Base-by-base conservation (phyloP, 30 jellyfish, hydroid and myxozoan genomes). In the Clytia hemisphaerica region DNA sequence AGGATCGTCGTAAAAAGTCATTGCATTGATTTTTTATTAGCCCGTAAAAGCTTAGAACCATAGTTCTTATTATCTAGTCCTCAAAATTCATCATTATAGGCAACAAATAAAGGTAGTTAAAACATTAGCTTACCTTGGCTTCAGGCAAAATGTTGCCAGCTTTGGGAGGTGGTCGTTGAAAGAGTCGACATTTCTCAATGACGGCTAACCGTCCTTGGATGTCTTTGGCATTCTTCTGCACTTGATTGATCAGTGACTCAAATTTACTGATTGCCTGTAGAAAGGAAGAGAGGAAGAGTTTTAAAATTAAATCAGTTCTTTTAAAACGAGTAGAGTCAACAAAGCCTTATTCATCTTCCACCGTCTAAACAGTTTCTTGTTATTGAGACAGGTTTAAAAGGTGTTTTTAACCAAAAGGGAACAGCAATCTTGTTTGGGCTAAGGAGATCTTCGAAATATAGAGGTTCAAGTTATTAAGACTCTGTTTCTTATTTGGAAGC, bases 191-290 rank as follows among this genome's bases (percentile, higher is more conserved):
- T 40, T 62, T 75, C 68, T 82, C 94, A 35, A 89, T 64, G 0
- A 80, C 92, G 22, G 78, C 65, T 30, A 89, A 69, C 55, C 98
- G 45, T 29, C 54, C 69, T 73, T 62, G 70, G 42, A 89, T 89
- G 49, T 89, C 98, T 31, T 82, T 81, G 47, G 95, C 95, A 82
- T 82, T 89, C 62, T 89, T 89, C 68, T 89, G 98, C 1, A 89
- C 95, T 72, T 89, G 98, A 40, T 82, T 89, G 74, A 81, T 74
- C 70, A 89, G 63, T 4, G 95, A 82, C 58, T 89, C 98, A 38
- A 80, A 73, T 36, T 89, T 89, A 59, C 85, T 58, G 47, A 89
- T 89, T 4, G 98, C 98, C 92, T 85, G 70, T n/a, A n/a, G n/a
- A n/a, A n/a, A n/a, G n/a, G n/a, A n/a, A n/a, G 5, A 53, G 21